Percentiles rank a stretch among this genome's conserved stretches.
Conservation (phyloP, 2,797 vertebrate species). For the Falco novaeseelandiae region DNA sequence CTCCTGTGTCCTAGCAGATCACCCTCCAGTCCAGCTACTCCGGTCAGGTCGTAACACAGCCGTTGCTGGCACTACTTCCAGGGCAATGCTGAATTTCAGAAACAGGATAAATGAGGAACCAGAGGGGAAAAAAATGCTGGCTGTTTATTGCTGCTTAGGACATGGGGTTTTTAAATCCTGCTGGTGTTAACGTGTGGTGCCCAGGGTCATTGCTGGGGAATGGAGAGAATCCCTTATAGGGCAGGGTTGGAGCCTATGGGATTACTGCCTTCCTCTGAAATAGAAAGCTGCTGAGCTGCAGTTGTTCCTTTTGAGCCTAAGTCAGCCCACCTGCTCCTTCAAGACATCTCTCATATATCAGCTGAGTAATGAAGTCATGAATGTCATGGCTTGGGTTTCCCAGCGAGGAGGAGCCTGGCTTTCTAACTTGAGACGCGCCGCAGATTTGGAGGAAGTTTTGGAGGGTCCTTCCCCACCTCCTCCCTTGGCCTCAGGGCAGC, state of each 20-base stretch:
- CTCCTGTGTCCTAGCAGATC: neutral
- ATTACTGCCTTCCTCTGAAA: slow-evolving; percentile 72
- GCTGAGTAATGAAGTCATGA: slow-evolving; percentile 62
- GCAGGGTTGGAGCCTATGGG: slow-evolving; percentile 54
- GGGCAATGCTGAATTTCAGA: neutral
- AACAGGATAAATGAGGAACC: neutral
- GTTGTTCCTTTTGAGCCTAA: slow-evolving; percentile 69
- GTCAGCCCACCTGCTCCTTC: slow-evolving; percentile 72
- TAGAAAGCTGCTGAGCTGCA: slow-evolving; percentile 70
- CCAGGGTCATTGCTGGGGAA: slow-evolving; percentile 30
- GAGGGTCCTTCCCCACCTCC: neutral
- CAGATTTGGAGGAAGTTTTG: neutral
- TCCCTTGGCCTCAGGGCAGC: neutral
- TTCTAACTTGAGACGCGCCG: slow-evolving; percentile 47
- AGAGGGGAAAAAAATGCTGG: neutral
- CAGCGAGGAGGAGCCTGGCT: slow-evolving; percentile 5
- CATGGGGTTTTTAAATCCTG: neutral
- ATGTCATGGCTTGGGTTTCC: slow-evolving; percentile 23
- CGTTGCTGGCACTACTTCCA: neutral
- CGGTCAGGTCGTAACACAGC: neutral
- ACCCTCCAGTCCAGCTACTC: neutral
- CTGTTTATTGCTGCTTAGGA: neutral
- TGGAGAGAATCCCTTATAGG: slow-evolving; percentile 63
- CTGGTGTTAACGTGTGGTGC: neutral
- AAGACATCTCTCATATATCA: slow-evolving; percentile 71